phyloP scores from a whole-genome alignment of 2,797 vertebrate genomes.

The Parauchenoglanis punctatus region DNA sequence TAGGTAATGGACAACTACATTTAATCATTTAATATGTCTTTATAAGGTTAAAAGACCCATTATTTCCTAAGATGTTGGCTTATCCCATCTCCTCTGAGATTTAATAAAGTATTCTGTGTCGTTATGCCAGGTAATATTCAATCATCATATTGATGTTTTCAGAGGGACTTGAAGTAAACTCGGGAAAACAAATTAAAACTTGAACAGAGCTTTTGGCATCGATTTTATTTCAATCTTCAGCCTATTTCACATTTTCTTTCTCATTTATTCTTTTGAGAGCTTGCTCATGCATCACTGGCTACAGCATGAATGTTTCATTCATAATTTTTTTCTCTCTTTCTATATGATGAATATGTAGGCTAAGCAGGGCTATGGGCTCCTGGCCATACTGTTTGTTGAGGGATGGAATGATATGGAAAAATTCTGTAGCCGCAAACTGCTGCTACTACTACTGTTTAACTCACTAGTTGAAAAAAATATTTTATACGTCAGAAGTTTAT shows the following conservation, averaged over 20 bases:
- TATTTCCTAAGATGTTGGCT: slow-evolving; percentile 19
- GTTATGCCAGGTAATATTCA: slow-evolving; percentile 38
- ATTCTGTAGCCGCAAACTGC: neutral
- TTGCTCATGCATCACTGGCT: slow-evolving; percentile 35
- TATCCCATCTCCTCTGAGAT: slow-evolving; percentile 7
- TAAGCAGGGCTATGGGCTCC: neutral
- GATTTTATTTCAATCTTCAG: slow-evolving; percentile 19
- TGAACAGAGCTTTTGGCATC: slow-evolving; percentile 25
- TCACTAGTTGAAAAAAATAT: no score
- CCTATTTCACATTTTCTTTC: neutral
- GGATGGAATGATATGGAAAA: slow-evolving; percentile 6
- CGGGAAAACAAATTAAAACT: slow-evolving; percentile 5
- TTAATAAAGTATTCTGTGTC: slow-evolving; percentile 27
- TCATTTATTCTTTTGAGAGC: neutral
- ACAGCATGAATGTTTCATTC: slow-evolving; percentile 35
- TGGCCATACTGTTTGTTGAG: slow-evolving; percentile 16
- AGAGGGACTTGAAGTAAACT: neutral
- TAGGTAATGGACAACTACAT: neutral
- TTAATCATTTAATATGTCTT: slow-evolving; percentile 13
- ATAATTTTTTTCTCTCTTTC: slow-evolving; percentile 14
- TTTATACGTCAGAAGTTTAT: neutral
- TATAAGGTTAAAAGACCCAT: neutral
- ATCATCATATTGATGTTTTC: slow-evolving; percentile 29
- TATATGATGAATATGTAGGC: slow-evolving; percentile 13
- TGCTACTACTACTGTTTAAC: neutral